These are phyloP conservation scores for Ceramica pisi DNA, from an alignment of 2,888 invertebrate species.

Conservation along the genomic window DNA sequence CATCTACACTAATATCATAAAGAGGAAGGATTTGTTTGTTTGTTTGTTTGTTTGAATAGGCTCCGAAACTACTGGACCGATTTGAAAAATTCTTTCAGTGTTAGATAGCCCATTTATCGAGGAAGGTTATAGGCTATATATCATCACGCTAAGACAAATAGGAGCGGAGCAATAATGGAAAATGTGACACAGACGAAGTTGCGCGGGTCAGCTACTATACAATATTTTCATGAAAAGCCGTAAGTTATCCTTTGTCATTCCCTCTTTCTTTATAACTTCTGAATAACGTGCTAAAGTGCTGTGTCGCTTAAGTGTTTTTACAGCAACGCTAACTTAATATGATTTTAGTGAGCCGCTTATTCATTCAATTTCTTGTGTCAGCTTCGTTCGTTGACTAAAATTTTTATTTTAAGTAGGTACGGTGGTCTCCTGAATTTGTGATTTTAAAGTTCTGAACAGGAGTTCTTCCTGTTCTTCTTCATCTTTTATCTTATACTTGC, in stretches of 20 bases:
- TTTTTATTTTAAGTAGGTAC: not conserved
- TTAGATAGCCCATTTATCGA: no score
- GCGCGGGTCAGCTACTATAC: no score
- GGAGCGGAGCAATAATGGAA: no score
- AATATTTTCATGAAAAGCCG: conserved; percentile 1
- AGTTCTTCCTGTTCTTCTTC: not conserved
- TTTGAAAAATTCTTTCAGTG: no score
- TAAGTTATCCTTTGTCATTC: conserved; percentile 16
- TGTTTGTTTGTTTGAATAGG: no score
- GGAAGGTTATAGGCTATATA: no score
- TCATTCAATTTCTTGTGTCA: conserved; percentile 3
- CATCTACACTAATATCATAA: no score
- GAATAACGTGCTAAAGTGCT: conserved; percentile 18
- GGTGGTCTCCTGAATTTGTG: not conserved
- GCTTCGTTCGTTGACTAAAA: not conserved
- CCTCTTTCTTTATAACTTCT: not conserved
- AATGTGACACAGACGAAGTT: no score
- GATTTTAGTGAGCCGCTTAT: conserved; percentile 20
- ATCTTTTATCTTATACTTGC: not conserved
- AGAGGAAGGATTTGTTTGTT: no score
- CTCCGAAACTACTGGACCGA: no score
- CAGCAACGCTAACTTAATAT: conserved; percentile 15
- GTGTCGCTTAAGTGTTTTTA: conserved; percentile 15
- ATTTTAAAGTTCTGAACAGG: not conserved
- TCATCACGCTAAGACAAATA: no score